phyloP scores from a whole-genome alignment of 2,113 vertebrate genomes.

The Thalassoma bifasciatum region DNA sequence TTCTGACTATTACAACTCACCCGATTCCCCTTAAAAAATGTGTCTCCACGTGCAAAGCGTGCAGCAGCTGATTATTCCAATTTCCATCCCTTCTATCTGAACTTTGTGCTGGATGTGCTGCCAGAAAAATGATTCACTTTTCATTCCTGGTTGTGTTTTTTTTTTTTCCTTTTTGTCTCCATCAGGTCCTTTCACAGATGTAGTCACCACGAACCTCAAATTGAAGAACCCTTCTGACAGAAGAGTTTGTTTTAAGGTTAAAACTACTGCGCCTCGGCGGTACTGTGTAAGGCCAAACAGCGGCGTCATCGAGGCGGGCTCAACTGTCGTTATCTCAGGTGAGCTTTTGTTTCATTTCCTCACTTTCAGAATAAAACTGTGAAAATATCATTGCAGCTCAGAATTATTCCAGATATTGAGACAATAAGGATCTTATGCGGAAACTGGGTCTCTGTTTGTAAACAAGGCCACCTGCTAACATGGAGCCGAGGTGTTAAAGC shows the following conservation, averaged over 20 bases:
- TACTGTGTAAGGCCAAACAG: slow-evolving; percentile 99
- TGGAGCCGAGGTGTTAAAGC: neutral
- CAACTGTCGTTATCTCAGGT: slow-evolving; percentile 93
- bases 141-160: too few relatives aligned
- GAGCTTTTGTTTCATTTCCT: slow-evolving; percentile 17
- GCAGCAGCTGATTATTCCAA: too few relatives aligned
- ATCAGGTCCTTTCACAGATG: slow-evolving; percentile 98
- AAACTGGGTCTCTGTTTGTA: neutral
- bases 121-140: neutral
- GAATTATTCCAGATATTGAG: neutral
- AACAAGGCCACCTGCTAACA: neutral
- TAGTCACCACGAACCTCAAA: slow-evolving; percentile 97
- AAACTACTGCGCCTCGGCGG: slow-evolving; percentile 97
- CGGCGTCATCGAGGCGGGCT: slow-evolving; percentile 92
- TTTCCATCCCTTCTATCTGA: neutral
- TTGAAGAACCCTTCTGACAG: slow-evolving; percentile 96
- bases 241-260: slow-evolving; percentile 99
- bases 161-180: neutral
- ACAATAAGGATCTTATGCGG: neutral
- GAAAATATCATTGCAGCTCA: too few relatives aligned
- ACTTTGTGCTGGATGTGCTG: neutral
- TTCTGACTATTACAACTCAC: neutral
- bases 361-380: neutral
- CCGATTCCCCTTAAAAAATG: neutral
- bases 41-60: too few relatives aligned